Evolutionary conservation across 92 coral and sea anemone species (phyloP).

Genomic region (Porites lobata): DNA sequence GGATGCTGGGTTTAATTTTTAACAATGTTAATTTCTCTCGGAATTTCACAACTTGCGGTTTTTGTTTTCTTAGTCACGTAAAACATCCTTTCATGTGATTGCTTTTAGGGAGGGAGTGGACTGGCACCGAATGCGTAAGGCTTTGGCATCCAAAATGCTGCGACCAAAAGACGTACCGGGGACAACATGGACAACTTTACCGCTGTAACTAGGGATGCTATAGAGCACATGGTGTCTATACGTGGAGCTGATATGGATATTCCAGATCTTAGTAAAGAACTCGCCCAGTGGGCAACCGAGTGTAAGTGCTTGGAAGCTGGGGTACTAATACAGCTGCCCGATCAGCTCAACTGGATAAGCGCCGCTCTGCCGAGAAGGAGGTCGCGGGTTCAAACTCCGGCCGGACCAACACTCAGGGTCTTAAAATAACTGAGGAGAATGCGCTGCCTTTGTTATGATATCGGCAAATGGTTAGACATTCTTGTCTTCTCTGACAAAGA

Average conservation of each 20-base stretch:
- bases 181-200: conserved; percentile 53
- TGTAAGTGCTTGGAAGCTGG: conserved; percentile 17
- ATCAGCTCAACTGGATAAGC: no score
- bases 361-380: no score
- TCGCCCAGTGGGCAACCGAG: conserved; percentile 51
- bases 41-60: no score
- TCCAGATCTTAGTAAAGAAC: conserved; percentile 48
- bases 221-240: conserved; percentile 28
- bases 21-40: no score
- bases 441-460: no score
- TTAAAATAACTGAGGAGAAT: no score
- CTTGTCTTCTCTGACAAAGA: no score
- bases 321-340: not conserved
- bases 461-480: no score
- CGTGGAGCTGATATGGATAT: conserved; percentile 25
- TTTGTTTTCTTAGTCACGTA: not conserved
- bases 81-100: no score
- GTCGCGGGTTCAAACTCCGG: no score
- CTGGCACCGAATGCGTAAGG: conserved; percentile 49
- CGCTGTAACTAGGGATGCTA: conserved; percentile 39
- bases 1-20: no score
- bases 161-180: conserved; percentile 38
- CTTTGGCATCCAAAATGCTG: conserved; percentile 58
- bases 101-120: conserved; percentile 34
- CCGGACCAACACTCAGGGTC: no score